Evolutionary conservation across 2,888 invertebrate species (phyloP).

Genomic region (Tuta absoluta): DNA sequence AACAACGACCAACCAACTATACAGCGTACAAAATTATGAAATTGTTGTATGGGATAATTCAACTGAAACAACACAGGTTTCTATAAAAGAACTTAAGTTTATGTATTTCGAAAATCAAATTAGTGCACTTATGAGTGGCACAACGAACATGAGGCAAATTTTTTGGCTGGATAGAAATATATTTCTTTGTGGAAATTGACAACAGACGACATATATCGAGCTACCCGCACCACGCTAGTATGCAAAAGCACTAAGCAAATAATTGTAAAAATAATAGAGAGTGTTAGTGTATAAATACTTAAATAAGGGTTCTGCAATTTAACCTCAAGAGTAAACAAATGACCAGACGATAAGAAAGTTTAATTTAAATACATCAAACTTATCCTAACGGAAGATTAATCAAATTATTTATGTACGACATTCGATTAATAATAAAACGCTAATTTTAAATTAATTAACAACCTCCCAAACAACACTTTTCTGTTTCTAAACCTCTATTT

Average conservation of each 20-base stretch:
- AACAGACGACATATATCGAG: neutral
- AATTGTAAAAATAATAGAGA: slow-evolving; percentile 66
- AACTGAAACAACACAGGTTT: neutral
- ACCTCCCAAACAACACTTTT: slow-evolving; percentile 68
- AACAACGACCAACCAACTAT: too few species aligned
- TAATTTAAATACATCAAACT: slow-evolving; percentile 41
- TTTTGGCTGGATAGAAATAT: too few species aligned
- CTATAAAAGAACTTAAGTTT: too few species aligned
- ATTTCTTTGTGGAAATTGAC: too few species aligned
- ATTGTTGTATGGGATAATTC: too few species aligned
- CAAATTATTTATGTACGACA: slow-evolving; percentile 42
- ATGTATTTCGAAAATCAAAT: too few species aligned
- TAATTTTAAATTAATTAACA: slow-evolving; percentile 65
- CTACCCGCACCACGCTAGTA: neutral
- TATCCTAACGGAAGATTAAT: slow-evolving; percentile 55
- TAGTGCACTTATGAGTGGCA: too few species aligned
- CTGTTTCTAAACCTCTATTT: slow-evolving; percentile 71
- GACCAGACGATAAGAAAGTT: slow-evolving; percentile 55
- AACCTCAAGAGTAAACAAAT: slow-evolving; percentile 43
- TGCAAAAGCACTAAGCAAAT: slow-evolving; percentile 40
- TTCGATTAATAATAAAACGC: slow-evolving; percentile 53
- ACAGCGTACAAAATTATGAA: too few species aligned
- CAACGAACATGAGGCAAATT: too few species aligned
- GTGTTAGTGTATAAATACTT: slow-evolving; percentile 54
- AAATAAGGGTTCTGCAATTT: slow-evolving; percentile 34